Base-by-base conservation (phyloP, 1,140 invertebrate species). In the Episyrphus balteatus region DNA sequence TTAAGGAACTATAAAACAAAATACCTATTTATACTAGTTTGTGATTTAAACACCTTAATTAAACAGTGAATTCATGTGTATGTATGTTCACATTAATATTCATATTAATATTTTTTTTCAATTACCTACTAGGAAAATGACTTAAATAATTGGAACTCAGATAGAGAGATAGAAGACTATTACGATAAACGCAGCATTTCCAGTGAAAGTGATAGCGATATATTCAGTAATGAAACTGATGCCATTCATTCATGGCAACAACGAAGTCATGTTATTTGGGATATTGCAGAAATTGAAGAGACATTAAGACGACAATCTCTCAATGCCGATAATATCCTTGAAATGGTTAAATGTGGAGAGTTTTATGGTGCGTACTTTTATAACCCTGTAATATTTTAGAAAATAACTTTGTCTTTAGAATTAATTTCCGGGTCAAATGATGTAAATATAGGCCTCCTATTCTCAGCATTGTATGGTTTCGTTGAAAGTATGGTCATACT, bases 281-380 rank as follows among this genome's bases (percentile, higher is more conserved):
- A 71, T 44, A 50, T 55, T 9, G 52, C 57, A 7, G 66, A 66
- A 33, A 61, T 74, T 41, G 59, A 64, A 17, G 59, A 68, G 19
- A 65, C 70, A 2, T 59, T 78, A 21, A 61, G 67, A 31, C 61
- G 39, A 21, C 15, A 66, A 19, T 54, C 75, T 5, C 72, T 74
- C 7, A 64, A 73, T 40, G 69, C 71, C 13, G 69, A 73, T 43
- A 69, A 71, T 40, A 67, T 80, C 32, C 56, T 68, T 3, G 53
- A 62, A 6, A 54, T 73, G 44, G 55, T 79, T 12, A 70, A 74
- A 43, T 58, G 63, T 5, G 73, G 72, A 18, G 47, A 65, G 47
- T 44, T 55, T 50, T 58, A 59, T 48, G 60, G 62, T 68, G 11
- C 51, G 46, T 45, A 11, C 9, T 17, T 26, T 26, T n/a, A n/a